Conservation (phyloP, 2,113 vertebrate species). For the Myotis yumanensis region DNA sequence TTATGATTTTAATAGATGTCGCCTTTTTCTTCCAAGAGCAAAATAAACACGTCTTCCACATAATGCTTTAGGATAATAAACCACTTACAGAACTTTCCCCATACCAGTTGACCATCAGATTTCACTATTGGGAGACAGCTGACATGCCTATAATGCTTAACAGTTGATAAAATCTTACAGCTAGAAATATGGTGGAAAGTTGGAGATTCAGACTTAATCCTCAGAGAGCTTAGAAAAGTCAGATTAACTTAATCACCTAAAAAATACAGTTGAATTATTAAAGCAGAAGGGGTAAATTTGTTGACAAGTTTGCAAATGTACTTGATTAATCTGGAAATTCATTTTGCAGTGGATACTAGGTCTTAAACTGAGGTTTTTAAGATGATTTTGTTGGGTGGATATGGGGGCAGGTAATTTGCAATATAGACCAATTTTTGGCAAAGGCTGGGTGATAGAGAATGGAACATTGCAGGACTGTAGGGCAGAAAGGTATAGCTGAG, state of each 20-base stretch:
- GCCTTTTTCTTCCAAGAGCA: not conserved
- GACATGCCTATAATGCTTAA: not conserved
- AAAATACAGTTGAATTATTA: not conserved
- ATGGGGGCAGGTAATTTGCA: not conserved
- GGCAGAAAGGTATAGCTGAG: not conserved
- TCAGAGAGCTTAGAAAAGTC: constrained; percentile 21
- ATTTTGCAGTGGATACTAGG: not conserved
- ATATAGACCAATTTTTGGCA: not conserved
- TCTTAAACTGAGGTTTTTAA: constrained; percentile 24
- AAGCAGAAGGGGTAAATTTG: not conserved
- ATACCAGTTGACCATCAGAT: not conserved
- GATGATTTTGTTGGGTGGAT: not conserved
- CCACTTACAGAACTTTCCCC: not conserved
- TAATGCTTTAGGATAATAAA: constrained; percentile 10
- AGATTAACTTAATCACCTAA: constrained; percentile 7
- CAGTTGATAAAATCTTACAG: not conserved
- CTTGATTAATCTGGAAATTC: constrained; percentile 12
- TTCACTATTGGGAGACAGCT: not conserved
- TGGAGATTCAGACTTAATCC: not conserved
- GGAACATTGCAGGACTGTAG: not conserved
- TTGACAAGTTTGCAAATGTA: constrained; percentile 15
- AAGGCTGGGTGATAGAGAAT: not conserved
- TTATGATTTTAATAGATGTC: not conserved
- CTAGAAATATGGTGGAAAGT: not conserved
- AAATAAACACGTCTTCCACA: constrained; percentile 30